Conservation (phyloP, 2,888 invertebrate genomes). For the Orthosia gothica region DNA sequence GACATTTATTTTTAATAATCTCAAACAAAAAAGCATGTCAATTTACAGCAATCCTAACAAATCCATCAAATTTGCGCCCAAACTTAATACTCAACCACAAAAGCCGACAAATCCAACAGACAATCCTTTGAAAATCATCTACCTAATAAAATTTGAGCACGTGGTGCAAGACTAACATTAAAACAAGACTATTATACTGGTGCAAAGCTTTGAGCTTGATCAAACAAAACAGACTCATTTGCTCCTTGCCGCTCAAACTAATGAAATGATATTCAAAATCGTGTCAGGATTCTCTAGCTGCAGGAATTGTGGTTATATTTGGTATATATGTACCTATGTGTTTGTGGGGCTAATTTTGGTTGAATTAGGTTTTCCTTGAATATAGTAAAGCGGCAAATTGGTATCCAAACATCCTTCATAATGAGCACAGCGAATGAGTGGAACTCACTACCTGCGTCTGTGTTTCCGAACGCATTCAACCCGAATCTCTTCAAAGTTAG, state of each 20-base stretch:
- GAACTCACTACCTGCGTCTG: too few species aligned
- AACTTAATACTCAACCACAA: conserved; percentile 10
- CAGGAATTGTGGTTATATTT: conserved; percentile 31
- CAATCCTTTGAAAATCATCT: conserved; percentile 28
- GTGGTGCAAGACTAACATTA: conserved; percentile 45
- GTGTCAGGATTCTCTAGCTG: conserved; percentile 59
- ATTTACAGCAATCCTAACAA: not conserved
- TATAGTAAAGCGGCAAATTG: not conserved
- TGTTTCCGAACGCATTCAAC: too few species aligned
- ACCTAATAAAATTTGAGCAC: conserved; percentile 35
- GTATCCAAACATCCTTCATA: too few species aligned
- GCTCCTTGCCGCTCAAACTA: conserved; percentile 60
- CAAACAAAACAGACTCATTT: conserved; percentile 70
- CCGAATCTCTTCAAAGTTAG: too few species aligned
- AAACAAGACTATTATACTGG: conserved; percentile 48
- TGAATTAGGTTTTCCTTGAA: not conserved
- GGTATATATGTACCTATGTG: not conserved
- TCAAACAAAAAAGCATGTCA: not conserved
- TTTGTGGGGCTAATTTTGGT: conserved; percentile 4
- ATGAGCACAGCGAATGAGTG: too few species aligned
- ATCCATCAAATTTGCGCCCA: conserved; percentile 1
- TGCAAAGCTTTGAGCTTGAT: conserved; percentile 63
- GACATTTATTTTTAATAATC: not conserved
- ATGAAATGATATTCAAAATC: conserved; percentile 75
- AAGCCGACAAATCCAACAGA: not conserved